Evolutionary conservation across 2,113 vertebrate species (phyloP), one percentile per base, ranked within the genome.

Genomic region (Heterochromis multidens): DNA sequence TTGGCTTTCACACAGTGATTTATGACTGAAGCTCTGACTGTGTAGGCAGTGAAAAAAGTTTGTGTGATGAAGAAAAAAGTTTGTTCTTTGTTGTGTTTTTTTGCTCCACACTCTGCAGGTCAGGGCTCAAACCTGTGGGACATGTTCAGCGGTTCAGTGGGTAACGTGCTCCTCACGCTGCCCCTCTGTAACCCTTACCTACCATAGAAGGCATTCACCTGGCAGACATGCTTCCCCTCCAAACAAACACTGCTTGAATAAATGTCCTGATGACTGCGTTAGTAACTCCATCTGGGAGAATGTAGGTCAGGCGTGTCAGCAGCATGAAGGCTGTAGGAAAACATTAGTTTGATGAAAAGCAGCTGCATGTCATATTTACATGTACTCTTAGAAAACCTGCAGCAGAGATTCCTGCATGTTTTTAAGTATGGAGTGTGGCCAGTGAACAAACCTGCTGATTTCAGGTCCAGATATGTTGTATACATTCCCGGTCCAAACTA

Each of bases 401-500:
- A 23, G 27, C 27, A 57, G 10, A 10, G 11, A 54, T 40, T 72
- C 25, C 13, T 52, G n/a, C 1, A 25, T 21, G 29, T 65, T 25
- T 80, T 67, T 78, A 65, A 76, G 37, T 4, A 56, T 90, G 85
- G 61, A 85, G 72, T 52, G 31, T 29, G 7, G 56, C 59, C 72
- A 79, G 31, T 3, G 16, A 19, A 17, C 33, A 52, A 79, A 72
- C 72, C 21, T 60, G n/a, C 33, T 79, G 52, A 83, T 43, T 79
- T 54, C 19, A 10, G 11, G 19, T 84, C 27, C n/a, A 40, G 17
- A 84, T 77, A 67, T 63, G 59, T 52, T 83, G 85, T 70, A 65
- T 76, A 85, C 79, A 80, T 78, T 84, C 63, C 58, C 23, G 10
- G 7, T 62, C 67, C 67, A 81, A 87, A 80, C 14, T 61, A 84